phyloP scores from a whole-genome alignment of 92 coral and sea anemone species.

The Diadumene lineata region DNA sequence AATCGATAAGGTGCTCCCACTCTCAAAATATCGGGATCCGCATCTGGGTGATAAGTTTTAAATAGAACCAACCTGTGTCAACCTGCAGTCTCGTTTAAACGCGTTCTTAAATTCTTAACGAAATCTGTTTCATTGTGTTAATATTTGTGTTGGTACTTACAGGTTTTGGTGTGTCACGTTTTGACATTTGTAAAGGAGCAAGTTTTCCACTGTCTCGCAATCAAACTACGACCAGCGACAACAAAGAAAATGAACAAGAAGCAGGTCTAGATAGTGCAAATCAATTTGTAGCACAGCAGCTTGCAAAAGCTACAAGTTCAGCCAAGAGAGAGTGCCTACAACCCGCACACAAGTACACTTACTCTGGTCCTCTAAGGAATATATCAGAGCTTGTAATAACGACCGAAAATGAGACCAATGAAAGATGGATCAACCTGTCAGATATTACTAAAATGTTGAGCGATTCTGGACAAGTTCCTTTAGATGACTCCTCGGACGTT shows the following conservation, averaged over 20 bases:
- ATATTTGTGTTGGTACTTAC: neutral
- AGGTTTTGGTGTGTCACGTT: constrained; percentile 8
- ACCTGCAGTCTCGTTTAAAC: too few relatives aligned
- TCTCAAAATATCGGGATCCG: too few relatives aligned
- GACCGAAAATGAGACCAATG: neutral
- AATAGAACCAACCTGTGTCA: too few relatives aligned
- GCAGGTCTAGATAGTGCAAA: neutral
- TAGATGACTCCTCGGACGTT: neutral
- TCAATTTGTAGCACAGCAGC: too few relatives aligned
- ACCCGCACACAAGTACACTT: neutral
- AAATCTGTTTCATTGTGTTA: too few relatives aligned
- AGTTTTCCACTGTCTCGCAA: neutral
- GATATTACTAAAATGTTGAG: neutral
- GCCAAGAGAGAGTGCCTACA: neutral
- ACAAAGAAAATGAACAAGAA: neutral
- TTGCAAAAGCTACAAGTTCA: neutral
- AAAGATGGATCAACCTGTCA: neutral
- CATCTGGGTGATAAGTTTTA: too few relatives aligned
- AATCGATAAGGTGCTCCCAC: too few relatives aligned
- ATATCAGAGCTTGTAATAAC: neutral
- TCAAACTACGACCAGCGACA: neutral
- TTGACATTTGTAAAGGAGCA: neutral
- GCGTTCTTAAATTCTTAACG: too few relatives aligned
- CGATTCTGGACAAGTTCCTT: neutral
- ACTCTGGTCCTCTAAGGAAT: neutral